Evolutionary conservation across 2,888 invertebrate genomes (phyloP), one percentile per base, ranked within the genome.

Genomic region (Zeuzera pyrina): DNA sequence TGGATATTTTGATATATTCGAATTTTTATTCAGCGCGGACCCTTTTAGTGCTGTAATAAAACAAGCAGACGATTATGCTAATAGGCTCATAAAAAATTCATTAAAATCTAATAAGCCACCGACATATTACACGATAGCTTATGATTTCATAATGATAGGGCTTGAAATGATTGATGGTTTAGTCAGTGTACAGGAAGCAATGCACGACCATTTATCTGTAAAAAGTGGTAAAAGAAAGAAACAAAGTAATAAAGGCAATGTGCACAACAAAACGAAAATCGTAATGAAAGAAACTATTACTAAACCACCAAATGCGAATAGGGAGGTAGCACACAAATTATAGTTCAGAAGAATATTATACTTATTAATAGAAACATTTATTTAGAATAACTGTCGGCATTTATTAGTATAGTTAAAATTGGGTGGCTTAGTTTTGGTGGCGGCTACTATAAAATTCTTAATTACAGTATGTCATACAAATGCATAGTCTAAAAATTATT

Each of bases 91-190:
- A 2, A 52, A 61, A 31, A 40, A 56, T 13, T 52, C 59, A 2
- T 28, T 63, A 0, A 62, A 72, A 35, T 50, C 63, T 8, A 45
- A 56, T 40, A 57, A 52, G 29, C 62, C 66, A 16, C 74, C 81
- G 1, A 40, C 47, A 5, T 77, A 69, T 40, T 81, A 79, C 33
- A 56, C 53, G 5, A 32, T 63, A 12, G 55, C 67, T 6, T 76
- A 78, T 36, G 62, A 68, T 23, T 35, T 70, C 35, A 40, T 83
- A 3, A 58, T 72, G 52, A 57, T 65, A 37, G 61, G 57, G 22
- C 36, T 84, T 30, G 74, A 79, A 38, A 34, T 71, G 0, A 55
- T 81, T 1, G 72, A 81, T 35, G 70, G 69, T 12, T 42, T 77
- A 3, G 43, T 70, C 14, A 51, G 64, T 14, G 54, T 68, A 10